Evolutionary conservation across 2,888 invertebrate species (phyloP).

Genomic region (Branchipolynoe longqiensis): DNA sequence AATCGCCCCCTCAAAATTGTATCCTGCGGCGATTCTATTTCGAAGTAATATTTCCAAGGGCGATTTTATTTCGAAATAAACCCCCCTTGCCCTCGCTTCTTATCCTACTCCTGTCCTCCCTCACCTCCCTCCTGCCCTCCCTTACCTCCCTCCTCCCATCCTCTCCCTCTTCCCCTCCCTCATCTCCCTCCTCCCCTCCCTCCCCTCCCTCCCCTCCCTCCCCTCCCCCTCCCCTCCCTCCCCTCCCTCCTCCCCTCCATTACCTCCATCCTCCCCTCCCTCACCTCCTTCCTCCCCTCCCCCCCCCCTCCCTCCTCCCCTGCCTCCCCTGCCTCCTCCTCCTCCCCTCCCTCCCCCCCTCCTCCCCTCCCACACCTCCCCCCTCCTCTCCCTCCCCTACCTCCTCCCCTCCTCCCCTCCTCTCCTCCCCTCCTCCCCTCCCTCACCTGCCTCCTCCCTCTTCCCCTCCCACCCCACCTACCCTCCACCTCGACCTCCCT

Average conservation of each 20-base stretch:
- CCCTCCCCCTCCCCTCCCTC: conserved; percentile 18
- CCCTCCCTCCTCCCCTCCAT: neutral
- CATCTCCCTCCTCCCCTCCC: neutral
- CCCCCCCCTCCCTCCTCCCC: neutral
- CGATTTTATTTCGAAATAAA: no score
- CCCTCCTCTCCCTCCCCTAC: neutral
- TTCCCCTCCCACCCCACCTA: neutral
- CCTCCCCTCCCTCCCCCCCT: conserved; percentile 14
- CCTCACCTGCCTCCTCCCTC: neutral
- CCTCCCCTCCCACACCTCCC: neutral
- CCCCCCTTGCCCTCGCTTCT: no score
- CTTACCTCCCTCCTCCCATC: neutral
- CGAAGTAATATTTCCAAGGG: no score
- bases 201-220: neutral
- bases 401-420: neutral
- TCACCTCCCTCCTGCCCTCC: neutral
- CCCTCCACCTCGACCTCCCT: neutral
- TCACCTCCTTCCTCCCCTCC: neutral
- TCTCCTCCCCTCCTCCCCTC: neutral
- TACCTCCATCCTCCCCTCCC: conserved; percentile 1
- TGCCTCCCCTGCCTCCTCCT: neutral
- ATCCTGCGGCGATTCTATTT: no score
- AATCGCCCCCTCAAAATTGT: no score
- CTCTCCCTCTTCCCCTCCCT: neutral
- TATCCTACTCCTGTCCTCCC: no score